phyloP scores from a whole-genome alignment of 1,140 invertebrate genomes.

The Ooceraea biroi region DNA sequence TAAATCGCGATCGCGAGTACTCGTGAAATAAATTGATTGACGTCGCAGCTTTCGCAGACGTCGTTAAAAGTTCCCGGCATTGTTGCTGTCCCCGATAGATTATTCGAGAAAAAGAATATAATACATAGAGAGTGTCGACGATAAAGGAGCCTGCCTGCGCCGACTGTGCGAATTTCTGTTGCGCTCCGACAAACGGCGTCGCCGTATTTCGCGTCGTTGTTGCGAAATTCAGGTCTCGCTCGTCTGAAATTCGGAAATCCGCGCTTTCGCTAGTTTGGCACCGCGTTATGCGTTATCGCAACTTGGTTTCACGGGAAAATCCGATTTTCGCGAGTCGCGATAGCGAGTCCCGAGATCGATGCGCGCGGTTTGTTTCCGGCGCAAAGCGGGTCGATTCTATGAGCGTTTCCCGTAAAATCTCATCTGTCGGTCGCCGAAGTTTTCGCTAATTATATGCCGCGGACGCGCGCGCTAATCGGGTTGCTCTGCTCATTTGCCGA shows the following conservation, averaged over 20 bases:
- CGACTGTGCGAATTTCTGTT: constrained; percentile 41
- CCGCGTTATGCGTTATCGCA: constrained; percentile 37
- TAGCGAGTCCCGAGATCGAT: constrained; percentile 22
- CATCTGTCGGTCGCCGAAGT: constrained; percentile 44
- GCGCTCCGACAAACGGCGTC: constrained; percentile 34
- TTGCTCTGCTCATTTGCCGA: constrained; percentile 54
- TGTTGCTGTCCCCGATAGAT: constrained; percentile 12
- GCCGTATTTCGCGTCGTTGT: constrained; percentile 13
- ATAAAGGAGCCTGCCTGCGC: constrained; percentile 35
- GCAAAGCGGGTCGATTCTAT: too few species aligned
- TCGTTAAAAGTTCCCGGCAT: not conserved
- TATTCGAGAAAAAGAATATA: constrained; percentile 27
- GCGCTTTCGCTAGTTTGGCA: not conserved
- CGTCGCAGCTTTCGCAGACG: constrained; percentile 45
- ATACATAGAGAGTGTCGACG: constrained; percentile 36
- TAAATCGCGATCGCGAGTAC: constrained; percentile 1
- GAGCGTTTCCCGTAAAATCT: constrained; percentile 36
- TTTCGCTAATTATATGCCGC: constrained; percentile 51
- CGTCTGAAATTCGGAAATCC: constrained; percentile 35
- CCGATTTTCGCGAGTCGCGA: constrained; percentile 33
- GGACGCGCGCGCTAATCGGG: constrained; percentile 48
- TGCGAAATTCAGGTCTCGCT: constrained; percentile 36
- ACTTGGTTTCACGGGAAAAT: constrained; percentile 41
- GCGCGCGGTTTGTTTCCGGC: constrained; percentile 27
- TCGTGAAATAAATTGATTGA: constrained; percentile 43